Base-by-base conservation (phyloP, 1,140 invertebrate genomes). In the Penaeus vannamei region DNA sequence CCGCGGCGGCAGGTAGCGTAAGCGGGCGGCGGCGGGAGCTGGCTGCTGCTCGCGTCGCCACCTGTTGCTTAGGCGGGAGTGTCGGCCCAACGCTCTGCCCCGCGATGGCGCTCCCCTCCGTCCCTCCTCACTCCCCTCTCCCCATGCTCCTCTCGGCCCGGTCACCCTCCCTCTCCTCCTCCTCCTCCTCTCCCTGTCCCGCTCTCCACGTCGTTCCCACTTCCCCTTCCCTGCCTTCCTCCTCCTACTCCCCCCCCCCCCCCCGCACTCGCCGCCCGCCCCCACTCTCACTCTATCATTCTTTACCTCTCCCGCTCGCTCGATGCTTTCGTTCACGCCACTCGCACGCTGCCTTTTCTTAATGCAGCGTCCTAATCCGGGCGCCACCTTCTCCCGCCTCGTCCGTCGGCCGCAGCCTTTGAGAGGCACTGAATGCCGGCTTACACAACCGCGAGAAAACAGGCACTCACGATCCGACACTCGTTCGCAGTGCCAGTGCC, bases 61-160 rank as follows among this genome's bases (percentile, higher is more conserved):
- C 76, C 76, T 79, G 76, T 79, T 79, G 76, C 76, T 79, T 29
- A 79, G 76, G 53, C 53, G 53, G 53, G 53, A 53, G 53, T 53
- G 53, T 53, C 53, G 53, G 53, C 53, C 53, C 53, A 53, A 53
- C 79, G 23, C n/a, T 59, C 84, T 29, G 66, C 81, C 19, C 29
- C 60, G 53, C 60, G n/a, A 83, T 29, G 59, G 36, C 81, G 32
- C 60, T 83, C 81, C 60, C 61, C 60, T n/a, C 23, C 4, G 7
- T 23, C 19, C 10, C 80, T 20, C 29, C 36, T 32, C 17, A 60
- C 60, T 61, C 42, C 46, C 81, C 81, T 26, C 20, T 19, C 23
- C 81, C 60, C 59, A 23, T 36, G 64, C 84, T 26, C 84, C 83
- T n/a, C 60, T 62, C 10, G 23, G 59, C 23, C 59, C n/a, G 5